Base-by-base conservation (phyloP, 2,888 invertebrate genomes). In the Drosophila austrosaltans region DNA sequence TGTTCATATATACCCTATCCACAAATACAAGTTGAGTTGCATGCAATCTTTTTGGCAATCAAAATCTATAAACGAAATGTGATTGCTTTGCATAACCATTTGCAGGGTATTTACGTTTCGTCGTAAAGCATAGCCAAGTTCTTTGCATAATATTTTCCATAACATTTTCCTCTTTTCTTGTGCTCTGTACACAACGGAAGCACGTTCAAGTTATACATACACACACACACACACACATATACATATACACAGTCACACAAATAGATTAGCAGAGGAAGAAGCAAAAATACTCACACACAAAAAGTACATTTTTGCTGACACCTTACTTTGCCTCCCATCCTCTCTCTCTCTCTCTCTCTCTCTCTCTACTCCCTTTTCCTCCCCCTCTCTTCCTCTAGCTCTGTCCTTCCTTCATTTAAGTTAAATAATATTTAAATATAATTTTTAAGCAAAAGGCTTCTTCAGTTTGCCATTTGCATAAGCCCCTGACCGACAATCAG, bases 351-450 rank as follows among this genome's bases (percentile, higher is more conserved):
- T 10, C 10, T 16, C 63, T 67, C 60, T 71, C 63, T 61, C 8
- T 16, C 39, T 36, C 32, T 39, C 53, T 63, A 3, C 5, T 16
- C 16, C 42, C 70, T 62, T 70, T 16, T 16, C 16, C 16, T 16
- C 0, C 0, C 1, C 16, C 62, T 71, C 66, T 63, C 7, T 16
- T 44, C 28, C 28, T 40, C 54, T 63, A 30, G 57, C 25, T 44
- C 59, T 48, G 66, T 69, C 64, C 69, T 76, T 59, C 53, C 69
- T 66, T n/a, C 58, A 30, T n/a, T 32, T 58, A 16, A 40, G 48
- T 73, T 66, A 42, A 75, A 68, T 72, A 75, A 65, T 72, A 77
- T 89, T 87, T 87, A 76, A 76, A 87, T 87, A 76, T 63, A 72
- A 77, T 81, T 82, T 65, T 65, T 57, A 10, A 10, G 58, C 28